Evolutionary conservation across 1,140 invertebrate genomes (phyloP).

Genomic region (Pemphigus obesinymphae): DNA sequence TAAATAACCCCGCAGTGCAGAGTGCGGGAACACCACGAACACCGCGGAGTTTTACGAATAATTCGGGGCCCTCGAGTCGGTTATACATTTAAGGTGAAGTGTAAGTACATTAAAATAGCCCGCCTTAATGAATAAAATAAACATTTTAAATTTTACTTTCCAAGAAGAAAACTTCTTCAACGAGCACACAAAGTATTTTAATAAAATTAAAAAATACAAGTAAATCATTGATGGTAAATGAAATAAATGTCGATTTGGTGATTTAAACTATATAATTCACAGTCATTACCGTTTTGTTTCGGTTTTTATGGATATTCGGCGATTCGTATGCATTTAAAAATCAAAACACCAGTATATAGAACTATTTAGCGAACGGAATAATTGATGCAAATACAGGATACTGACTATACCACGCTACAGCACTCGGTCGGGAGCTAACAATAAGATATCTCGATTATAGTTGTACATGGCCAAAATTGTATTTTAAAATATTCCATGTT

Average conservation of each 20-base stretch:
- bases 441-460: neutral
- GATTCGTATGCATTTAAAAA: no score
- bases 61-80: neutral
- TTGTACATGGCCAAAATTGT: neutral
- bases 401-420: no score
- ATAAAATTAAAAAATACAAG: no score
- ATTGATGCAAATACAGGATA: neutral
- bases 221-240: no score
- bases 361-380: neutral
- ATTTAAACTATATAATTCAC: neutral
- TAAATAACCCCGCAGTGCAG: neutral
- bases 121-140: neutral
- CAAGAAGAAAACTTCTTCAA: neutral
- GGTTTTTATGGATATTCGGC: neutral
- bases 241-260: neutral
- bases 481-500: slow-evolving; percentile 4
- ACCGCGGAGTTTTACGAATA: neutral
- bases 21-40: neutral
- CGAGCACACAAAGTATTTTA: no score
- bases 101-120: neutral
- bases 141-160: neutral
- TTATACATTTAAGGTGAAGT: neutral
- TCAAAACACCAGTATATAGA: no score
- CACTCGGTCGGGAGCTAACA: neutral
- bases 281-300: neutral